These are phyloP conservation scores for Enteromius radiatus DNA, from an alignment of 2,797 vertebrate species.

Conservation along the genomic window DNA sequence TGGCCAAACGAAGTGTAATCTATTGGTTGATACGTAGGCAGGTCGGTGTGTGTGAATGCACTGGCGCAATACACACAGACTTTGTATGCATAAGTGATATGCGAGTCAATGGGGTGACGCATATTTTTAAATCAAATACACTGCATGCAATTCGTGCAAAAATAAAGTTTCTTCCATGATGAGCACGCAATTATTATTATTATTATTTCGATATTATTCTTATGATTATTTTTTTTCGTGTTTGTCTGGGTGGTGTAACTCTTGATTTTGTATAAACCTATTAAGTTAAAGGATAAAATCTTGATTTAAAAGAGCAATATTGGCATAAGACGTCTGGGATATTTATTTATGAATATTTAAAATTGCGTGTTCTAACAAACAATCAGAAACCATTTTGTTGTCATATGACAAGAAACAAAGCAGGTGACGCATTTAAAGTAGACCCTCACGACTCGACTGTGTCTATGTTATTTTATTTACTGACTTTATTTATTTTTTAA, in stretches of 20 bases:
- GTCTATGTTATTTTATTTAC: neutral
- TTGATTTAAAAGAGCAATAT: neutral
- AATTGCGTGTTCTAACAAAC: neutral
- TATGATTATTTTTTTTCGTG: neutral
- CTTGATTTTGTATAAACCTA: neutral
- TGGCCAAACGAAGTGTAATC: constrained; percentile 24
- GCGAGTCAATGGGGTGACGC: neutral
- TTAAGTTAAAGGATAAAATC: neutral
- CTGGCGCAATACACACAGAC: neutral
- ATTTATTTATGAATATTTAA: neutral
- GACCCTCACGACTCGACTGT: neutral
- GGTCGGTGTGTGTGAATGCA: neutral
- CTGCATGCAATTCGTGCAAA: neutral
- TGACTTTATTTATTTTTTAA: neutral
- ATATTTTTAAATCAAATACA: neutral
- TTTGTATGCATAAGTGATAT: neutral
- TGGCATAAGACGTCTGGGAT: neutral
- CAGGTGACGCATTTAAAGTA: neutral
- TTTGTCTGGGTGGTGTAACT: neutral
- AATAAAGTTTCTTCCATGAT: neutral
- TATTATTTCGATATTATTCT: neutral
- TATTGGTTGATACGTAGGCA: neutral
- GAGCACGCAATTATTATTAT: neutral
- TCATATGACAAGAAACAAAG: neutral
- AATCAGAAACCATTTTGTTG: neutral